Conservation (phyloP, 1,140 invertebrate species). For the Drosophila sechellia region DNA sequence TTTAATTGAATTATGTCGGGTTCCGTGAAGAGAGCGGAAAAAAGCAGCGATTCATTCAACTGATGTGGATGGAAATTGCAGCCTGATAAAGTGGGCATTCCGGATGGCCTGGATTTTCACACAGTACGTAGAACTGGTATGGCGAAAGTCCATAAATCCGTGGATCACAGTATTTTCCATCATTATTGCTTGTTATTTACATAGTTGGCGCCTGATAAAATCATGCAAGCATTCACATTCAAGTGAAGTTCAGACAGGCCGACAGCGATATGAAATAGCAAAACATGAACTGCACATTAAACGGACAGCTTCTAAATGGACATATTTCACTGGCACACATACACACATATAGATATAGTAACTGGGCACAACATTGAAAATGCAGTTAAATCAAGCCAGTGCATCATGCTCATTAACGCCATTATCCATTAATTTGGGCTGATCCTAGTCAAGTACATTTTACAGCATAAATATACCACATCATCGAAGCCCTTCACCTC, state of each 20-base stretch:
- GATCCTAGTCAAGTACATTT: too few species aligned
- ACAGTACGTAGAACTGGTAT: background rate
- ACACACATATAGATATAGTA: background rate
- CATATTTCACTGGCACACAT: background rate
- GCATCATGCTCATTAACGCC: too few species aligned
- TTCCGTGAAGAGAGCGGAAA: background rate
- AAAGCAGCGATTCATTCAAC: slow-evolving; percentile 13
- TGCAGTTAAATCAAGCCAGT: background rate
- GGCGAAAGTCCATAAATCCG: background rate
- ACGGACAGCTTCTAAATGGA: slow-evolving; percentile 1
- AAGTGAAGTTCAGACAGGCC: background rate
- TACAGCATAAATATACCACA: too few species aligned
- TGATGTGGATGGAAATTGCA: slow-evolving; percentile 22
- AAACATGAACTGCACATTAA: slow-evolving; percentile 24
- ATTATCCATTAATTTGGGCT: too few species aligned
- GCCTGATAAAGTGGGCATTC: slow-evolving; percentile 28
- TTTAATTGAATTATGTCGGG: slow-evolving; percentile 52
- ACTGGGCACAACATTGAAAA: background rate
- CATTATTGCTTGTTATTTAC: slow-evolving; percentile 39
- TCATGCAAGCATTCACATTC: background rate
- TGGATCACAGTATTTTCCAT: slow-evolving; percentile 8
- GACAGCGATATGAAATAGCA: slow-evolving; percentile 8
- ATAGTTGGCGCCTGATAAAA: background rate
- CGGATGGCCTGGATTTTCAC: slow-evolving; percentile 14
- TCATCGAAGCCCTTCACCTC: too few species aligned